Evolutionary conservation across 2,113 vertebrate genomes (phyloP).

Genomic region (Spea bombifrons): DNA sequence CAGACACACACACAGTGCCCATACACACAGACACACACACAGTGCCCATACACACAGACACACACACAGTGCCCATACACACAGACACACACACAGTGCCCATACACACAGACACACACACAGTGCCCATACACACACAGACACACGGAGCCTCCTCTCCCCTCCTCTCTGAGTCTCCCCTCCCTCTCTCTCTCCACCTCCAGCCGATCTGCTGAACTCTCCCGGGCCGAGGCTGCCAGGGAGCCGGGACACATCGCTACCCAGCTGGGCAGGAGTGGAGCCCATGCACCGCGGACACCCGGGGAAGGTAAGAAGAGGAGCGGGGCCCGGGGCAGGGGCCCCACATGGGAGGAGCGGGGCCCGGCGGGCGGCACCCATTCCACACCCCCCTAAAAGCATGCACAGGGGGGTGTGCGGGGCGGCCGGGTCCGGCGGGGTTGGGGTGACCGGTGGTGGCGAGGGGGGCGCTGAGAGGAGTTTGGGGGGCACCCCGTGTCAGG

Average conservation of each 20-base stretch:
- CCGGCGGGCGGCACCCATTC: background rate
- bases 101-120: background rate
- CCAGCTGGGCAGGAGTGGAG: constrained; percentile 13
- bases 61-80: too few species aligned
- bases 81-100: background rate
- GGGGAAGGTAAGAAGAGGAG: constrained; percentile 7
- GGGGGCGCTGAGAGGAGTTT: background rate
- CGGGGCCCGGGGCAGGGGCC: background rate
- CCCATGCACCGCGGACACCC: constrained; percentile 4
- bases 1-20: too few species aligned
- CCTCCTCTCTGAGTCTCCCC: constrained; percentile 12
- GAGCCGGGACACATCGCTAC: constrained; percentile 33
- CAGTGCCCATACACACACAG: background rate
- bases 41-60: too few species aligned
- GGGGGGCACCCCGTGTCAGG: background rate
- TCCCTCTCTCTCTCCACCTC: constrained; percentile 45
- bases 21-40: background rate
- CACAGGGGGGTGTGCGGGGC: background rate
- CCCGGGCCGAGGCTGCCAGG: constrained; percentile 36
- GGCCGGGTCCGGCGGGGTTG: background rate
- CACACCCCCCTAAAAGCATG: too few species aligned
- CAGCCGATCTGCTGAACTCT: constrained; percentile 50
- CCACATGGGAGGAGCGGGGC: too few species aligned
- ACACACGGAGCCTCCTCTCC: constrained; percentile 36
- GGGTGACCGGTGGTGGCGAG: constrained; percentile 5